Evolutionary conservation across 2,797 vertebrate species (phyloP).

Genomic region (Clarias fuscus): DNA sequence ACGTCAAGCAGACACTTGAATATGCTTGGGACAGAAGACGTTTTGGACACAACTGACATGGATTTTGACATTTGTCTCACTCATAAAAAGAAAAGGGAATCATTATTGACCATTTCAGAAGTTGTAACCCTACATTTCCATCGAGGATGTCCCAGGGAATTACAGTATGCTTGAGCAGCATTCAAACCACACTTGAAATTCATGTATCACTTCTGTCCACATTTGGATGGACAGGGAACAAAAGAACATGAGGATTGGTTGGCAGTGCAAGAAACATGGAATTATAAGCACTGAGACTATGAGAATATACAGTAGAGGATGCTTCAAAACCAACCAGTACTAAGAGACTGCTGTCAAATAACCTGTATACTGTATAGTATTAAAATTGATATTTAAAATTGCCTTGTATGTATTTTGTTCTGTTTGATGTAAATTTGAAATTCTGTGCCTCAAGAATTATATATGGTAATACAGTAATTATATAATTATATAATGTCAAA

Average conservation of each 20-base stretch:
- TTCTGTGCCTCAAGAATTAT: not conserved
- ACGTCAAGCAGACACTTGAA: conserved; percentile 49
- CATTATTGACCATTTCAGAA: not conserved
- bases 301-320: not conserved
- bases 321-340: not conserved
- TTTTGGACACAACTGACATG: not conserved
- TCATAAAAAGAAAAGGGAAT: not conserved
- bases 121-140: not conserved
- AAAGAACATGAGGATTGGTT: not conserved
- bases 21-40: not conserved
- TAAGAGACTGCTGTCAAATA: not conserved
- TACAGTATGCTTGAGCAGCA: not conserved
- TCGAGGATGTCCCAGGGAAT: not conserved
- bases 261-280: not conserved
- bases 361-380: not conserved
- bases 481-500: too few relatives aligned
- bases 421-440: not conserved
- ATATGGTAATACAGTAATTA: not conserved
- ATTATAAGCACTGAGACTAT: not conserved
- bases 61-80: not conserved
- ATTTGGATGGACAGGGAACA: not conserved
- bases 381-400: not conserved
- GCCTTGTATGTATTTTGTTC: not conserved
- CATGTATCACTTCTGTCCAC: not conserved
- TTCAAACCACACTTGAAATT: not conserved